phyloP scores from a whole-genome alignment of 1,140 invertebrate species.

The Holotrichia oblita region DNA sequence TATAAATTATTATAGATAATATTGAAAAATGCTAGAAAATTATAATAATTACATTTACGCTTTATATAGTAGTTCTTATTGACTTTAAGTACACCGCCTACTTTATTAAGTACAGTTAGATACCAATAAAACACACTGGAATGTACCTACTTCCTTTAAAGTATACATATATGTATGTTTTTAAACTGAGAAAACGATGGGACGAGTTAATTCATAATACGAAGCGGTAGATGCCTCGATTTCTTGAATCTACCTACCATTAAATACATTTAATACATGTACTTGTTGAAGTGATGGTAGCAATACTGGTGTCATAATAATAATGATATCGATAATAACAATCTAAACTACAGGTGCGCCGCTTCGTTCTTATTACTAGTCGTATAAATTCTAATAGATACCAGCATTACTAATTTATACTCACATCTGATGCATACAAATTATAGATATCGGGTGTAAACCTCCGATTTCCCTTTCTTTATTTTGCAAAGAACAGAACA shows the following conservation, averaged over 20 bases:
- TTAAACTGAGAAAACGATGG: too few relatives aligned
- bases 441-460: neutral
- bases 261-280: neutral
- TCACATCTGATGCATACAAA: slow-evolving; percentile 6
- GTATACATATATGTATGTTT: too few relatives aligned
- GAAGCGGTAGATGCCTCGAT: neutral
- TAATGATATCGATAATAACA: neutral
- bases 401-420: slow-evolving; percentile 7
- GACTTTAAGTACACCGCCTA: too few relatives aligned
- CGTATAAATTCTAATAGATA: neutral
- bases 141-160: too few relatives aligned
- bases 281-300: neutral
- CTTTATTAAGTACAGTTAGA: too few relatives aligned
- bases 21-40: too few relatives aligned
- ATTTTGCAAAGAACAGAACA: neutral
- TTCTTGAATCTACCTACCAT: neutral
- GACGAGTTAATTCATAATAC: too few relatives aligned
- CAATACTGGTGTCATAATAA: neutral
- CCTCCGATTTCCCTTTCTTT: neutral
- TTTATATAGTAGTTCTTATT: too few relatives aligned
- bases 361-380: neutral
- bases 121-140: too few relatives aligned
- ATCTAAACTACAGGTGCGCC: neutral
- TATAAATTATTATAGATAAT: too few relatives aligned
- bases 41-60: too few relatives aligned